Conservation (phyloP, 2,888 invertebrate genomes). For the Pollenia angustigena region DNA sequence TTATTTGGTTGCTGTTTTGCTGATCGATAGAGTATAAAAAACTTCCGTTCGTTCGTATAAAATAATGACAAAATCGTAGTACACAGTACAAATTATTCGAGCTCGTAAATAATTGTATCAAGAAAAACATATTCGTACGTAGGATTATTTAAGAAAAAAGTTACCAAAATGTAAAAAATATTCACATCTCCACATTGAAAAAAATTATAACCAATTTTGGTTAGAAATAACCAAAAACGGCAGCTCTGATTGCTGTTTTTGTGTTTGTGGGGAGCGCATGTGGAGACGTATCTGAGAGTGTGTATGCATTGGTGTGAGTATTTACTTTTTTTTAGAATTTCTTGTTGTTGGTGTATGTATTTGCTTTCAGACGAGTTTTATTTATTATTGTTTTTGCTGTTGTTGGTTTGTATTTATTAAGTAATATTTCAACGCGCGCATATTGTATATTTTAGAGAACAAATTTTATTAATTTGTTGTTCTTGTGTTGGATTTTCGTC, state of each 20-base stretch:
- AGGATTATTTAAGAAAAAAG: too few species aligned
- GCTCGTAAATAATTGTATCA: too few species aligned
- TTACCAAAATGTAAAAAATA: too few species aligned
- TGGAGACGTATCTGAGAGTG: background rate
- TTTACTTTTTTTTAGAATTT: background rate
- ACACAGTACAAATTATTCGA: too few species aligned
- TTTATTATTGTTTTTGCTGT: background rate
- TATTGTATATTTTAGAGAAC: slow-evolving; percentile 69
- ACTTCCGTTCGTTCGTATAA: too few species aligned
- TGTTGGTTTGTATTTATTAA: slow-evolving; percentile 55
- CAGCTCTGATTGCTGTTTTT: background rate
- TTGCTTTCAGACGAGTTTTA: background rate
- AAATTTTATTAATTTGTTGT: slow-evolving; percentile 7
- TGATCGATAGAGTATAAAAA: too few species aligned
- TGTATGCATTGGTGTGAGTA: background rate
- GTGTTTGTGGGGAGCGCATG: slow-evolving; percentile 6
- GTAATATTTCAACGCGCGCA: slow-evolving; percentile 71
- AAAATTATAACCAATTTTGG: too few species aligned
- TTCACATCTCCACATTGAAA: too few species aligned
- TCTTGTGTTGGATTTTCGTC: background rate
- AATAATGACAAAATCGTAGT: too few species aligned
- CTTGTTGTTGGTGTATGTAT: background rate
- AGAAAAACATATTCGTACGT: too few species aligned
- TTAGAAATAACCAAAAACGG: too few species aligned
- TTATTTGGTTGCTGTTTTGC: too few species aligned